Percentiles rank a stretch among this genome's conserved stretches.
Evolutionary conservation across 2,888 invertebrate species (phyloP).

Genomic region (Belgica antarctica): DNA sequence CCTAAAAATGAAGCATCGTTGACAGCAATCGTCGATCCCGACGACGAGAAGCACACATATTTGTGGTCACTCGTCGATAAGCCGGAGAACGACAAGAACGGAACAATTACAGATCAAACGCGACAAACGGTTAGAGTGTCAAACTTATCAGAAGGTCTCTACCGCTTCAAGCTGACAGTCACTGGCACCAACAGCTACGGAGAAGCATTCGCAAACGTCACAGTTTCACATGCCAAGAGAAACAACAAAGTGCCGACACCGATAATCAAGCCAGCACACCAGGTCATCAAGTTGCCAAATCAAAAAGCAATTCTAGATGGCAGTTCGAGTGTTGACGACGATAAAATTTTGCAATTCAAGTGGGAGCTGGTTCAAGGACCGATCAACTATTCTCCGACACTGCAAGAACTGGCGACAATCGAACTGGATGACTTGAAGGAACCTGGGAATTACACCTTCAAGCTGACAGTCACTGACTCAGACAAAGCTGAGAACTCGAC

Average conservation of each 20-base stretch:
- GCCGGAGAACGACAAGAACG: slow-evolving; percentile 61
- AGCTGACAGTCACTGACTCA: slow-evolving; percentile 86
- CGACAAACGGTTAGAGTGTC: slow-evolving; percentile 78
- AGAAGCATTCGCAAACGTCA: slow-evolving; percentile 83
- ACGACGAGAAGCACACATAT: slow-evolving; percentile 76
- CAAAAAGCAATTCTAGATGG: slow-evolving; percentile 88
- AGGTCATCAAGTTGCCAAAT: slow-evolving; percentile 85
- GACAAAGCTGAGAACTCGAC: slow-evolving; percentile 84
- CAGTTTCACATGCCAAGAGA: slow-evolving; percentile 79
- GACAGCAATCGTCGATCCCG: slow-evolving; percentile 77
- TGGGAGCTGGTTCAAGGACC: slow-evolving; percentile 92
- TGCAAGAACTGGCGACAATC: slow-evolving; percentile 77
- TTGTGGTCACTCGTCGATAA: slow-evolving; percentile 84
- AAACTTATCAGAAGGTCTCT: slow-evolving; percentile 81
- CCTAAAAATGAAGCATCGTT: slow-evolving; percentile 83
- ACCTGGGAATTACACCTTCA: slow-evolving; percentile 87
- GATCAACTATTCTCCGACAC: slow-evolving; percentile 75
- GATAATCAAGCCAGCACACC: slow-evolving; percentile 79
- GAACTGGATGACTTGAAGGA: slow-evolving; percentile 78
- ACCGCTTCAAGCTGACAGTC: slow-evolving; percentile 81
- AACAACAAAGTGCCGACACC: slow-evolving; percentile 82
- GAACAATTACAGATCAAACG: slow-evolving; percentile 78
- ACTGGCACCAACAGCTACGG: slow-evolving; percentile 76
- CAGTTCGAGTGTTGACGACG: slow-evolving; percentile 76
- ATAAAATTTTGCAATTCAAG: slow-evolving; percentile 80